Percentiles rank a stretch among this genome's conserved stretches.
Conservation (phyloP, 2,888 invertebrate species). For the Hirudinaria manillensis region DNA sequence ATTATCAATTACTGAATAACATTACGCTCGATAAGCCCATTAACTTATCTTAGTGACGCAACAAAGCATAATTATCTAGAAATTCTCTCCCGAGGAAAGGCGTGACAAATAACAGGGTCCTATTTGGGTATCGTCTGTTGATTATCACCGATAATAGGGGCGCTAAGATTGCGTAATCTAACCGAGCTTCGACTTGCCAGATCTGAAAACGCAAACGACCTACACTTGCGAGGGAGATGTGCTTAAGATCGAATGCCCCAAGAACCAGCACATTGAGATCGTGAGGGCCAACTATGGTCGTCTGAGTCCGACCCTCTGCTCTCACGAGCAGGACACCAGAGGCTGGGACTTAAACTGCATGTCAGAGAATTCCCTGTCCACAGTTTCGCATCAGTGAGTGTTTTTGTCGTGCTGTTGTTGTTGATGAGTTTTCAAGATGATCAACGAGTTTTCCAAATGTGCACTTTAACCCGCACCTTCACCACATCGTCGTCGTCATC, state of each 20-base stretch:
- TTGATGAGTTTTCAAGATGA: background rate
- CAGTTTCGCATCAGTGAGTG: conserved; percentile 75
- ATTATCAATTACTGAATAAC: no score
- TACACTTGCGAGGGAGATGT: conserved; percentile 90
- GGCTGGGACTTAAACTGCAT: conserved; percentile 88
- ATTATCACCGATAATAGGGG: no score
- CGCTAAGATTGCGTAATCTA: no score
- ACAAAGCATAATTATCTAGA: no score
- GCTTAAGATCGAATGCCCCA: conserved; percentile 77
- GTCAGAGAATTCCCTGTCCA: conserved; percentile 78
- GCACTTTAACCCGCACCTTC: no score
- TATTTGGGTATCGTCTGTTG: no score
- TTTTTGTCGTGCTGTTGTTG: no score
- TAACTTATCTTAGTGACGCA: no score
- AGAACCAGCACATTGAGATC: conserved; percentile 81
- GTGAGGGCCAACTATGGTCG: conserved; percentile 86
- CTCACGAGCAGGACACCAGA: conserved; percentile 82
- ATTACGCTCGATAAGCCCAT: no score
- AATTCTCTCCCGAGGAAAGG: no score
- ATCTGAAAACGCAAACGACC: conserved; percentile 62
- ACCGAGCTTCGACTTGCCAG: conserved; percentile 12
- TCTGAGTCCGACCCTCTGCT: conserved; percentile 89
- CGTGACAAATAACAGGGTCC: no score
- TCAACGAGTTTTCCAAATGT: no score
- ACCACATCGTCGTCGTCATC: background rate